Percentiles rank a stretch among this genome's conserved stretches.
These are phyloP conservation scores for Periophthalmus magnuspinnatus DNA, from an alignment of 2,797 vertebrate species.

Conservation along the genomic window DNA sequence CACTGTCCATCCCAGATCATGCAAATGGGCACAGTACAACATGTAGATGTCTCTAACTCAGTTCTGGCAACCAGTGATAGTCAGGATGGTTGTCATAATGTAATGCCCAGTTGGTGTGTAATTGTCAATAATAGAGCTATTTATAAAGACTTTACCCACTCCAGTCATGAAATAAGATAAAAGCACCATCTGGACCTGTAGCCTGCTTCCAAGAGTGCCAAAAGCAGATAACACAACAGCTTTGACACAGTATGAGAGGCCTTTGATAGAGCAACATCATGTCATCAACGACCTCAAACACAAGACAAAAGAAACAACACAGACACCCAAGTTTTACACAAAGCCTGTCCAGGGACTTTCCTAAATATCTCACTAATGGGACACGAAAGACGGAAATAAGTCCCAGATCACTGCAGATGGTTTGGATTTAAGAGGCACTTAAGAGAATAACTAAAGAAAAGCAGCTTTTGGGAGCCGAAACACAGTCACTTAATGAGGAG, in stretches of 20 bases:
- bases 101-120: neutral
- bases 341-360: constrained; percentile 19
- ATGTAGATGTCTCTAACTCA: no score
- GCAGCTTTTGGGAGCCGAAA: constrained; percentile 3
- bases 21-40: no score
- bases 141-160: neutral
- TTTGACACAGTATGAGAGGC: constrained; percentile 2
- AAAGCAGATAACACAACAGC: constrained; percentile 7
- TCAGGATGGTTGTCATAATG: neutral
- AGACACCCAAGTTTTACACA: constrained; percentile 5
- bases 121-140: neutral
- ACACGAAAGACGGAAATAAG: constrained; percentile 19
- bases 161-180: neutral
- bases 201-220: neutral
- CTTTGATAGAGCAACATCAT: neutral
- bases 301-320: neutral
- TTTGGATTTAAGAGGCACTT: constrained; percentile 40
- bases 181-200: constrained; percentile 8
- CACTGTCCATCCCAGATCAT: no score
- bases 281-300: neutral
- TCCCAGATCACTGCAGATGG: constrained; percentile 22
- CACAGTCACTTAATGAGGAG: constrained; percentile 8
- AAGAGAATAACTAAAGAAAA: constrained; percentile 1
- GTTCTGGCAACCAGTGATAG: neutral
- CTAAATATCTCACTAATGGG: constrained; percentile 23